phyloP scores from a whole-genome alignment of 2,797 vertebrate species.

The Tokudaia muenninki region DNA sequence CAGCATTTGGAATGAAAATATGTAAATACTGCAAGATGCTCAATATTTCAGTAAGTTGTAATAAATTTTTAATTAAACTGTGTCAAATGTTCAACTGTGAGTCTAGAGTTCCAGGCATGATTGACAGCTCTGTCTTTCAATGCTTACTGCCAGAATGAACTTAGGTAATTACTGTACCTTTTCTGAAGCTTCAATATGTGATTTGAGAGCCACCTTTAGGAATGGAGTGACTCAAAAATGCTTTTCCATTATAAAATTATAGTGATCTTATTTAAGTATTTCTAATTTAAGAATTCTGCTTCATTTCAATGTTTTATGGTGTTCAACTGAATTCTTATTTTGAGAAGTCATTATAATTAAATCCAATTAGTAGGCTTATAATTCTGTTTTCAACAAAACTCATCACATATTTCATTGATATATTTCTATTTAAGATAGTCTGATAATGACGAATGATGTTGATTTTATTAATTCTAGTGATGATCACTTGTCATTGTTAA shows the following conservation, averaged over 20 bases:
- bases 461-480: neutral
- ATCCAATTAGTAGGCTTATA: neutral
- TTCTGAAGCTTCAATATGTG: neutral
- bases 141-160: neutral
- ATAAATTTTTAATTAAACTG: neutral
- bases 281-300: neutral
- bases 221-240: neutral
- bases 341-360: neutral
- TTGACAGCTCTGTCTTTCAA: neutral
- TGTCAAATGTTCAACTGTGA: neutral
- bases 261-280: neutral
- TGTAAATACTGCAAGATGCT: neutral
- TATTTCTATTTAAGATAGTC: neutral
- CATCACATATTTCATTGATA: neutral
- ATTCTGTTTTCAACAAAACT: neutral
- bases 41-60: neutral
- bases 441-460: neutral
- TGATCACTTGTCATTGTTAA: neutral
- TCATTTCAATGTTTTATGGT: neutral
- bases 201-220: neutral
- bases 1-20: neutral
- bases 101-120: neutral
- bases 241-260: neutral
- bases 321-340: neutral
- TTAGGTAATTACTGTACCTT: neutral